phyloP scores from a whole-genome alignment of 2,888 invertebrate species.

The Eristalinus sepulchralis region DNA sequence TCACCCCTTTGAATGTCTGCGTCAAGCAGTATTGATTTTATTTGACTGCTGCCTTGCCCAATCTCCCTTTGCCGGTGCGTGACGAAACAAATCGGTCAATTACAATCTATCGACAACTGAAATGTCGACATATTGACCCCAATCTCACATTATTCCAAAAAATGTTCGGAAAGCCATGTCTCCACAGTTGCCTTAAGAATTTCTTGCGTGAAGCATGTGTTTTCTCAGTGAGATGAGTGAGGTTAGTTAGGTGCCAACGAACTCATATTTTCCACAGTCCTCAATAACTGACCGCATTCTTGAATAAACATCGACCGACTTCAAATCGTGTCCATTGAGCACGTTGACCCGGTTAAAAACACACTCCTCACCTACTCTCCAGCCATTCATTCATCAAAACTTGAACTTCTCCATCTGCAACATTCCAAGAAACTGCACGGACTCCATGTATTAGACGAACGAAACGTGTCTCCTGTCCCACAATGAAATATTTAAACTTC shows the following conservation, averaged over 20 bases:
- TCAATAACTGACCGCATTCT: background rate
- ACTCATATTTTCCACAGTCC: background rate
- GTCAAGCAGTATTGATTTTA: no score
- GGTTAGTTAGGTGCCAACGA: background rate
- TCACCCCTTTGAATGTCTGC: no score
- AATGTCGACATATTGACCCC: no score
- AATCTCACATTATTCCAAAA: no score
- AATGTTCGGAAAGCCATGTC: no score
- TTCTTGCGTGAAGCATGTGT: no score
- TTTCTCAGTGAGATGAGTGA: no score
- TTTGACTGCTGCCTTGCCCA: no score
- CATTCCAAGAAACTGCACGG: background rate
- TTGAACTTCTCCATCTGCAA: background rate
- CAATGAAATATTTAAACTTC: conserved; percentile 56
- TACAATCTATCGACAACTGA: no score
- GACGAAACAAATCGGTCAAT: no score
- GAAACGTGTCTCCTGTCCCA: conserved; percentile 54
- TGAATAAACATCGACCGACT: background rate
- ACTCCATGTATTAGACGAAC: background rate
- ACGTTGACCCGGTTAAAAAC: background rate
- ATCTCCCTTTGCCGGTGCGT: no score
- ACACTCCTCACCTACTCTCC: background rate
- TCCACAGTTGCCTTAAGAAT: no score
- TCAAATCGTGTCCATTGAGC: background rate
- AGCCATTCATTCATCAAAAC: conserved; percentile 4